Evolutionary conservation across 1,140 invertebrate genomes (phyloP).

Genomic region (Megalopta genalis): DNA sequence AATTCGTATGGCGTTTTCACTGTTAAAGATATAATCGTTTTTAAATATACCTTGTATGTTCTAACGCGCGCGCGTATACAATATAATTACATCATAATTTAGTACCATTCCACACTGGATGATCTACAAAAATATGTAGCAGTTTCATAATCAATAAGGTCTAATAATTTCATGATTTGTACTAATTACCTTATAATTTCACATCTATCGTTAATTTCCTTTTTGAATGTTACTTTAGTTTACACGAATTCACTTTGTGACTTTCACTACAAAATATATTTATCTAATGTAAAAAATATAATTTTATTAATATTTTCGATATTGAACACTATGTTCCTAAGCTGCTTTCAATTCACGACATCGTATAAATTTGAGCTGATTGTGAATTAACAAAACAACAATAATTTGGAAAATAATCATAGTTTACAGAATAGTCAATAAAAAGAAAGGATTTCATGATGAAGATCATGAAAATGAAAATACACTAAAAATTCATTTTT

Average conservation of each 20-base stretch:
- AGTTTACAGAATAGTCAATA: not conserved
- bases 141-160: not conserved
- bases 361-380: not conserved
- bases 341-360: not conserved
- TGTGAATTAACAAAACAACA: not conserved
- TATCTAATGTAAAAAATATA: constrained; percentile 7
- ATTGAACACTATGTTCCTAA: not conserved
- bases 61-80: too few species aligned
- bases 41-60: not conserved
- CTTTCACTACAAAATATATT: not conserved
- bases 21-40: not conserved
- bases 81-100: not conserved
- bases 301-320: constrained; percentile 7
- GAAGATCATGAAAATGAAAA: not conserved
- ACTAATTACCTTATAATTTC: not conserved
- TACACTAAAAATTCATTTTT: too few species aligned
- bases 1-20: not conserved
- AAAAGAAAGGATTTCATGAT: not conserved
- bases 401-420: not conserved
- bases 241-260: too few species aligned
- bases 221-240: not conserved
- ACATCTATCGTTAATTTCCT: not conserved
- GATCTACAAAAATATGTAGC: not conserved
- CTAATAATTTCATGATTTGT: not conserved
- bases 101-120: not conserved